Evolutionary conservation across 2,888 invertebrate genomes (phyloP).

Genomic region (Nomada ruficornis): DNA sequence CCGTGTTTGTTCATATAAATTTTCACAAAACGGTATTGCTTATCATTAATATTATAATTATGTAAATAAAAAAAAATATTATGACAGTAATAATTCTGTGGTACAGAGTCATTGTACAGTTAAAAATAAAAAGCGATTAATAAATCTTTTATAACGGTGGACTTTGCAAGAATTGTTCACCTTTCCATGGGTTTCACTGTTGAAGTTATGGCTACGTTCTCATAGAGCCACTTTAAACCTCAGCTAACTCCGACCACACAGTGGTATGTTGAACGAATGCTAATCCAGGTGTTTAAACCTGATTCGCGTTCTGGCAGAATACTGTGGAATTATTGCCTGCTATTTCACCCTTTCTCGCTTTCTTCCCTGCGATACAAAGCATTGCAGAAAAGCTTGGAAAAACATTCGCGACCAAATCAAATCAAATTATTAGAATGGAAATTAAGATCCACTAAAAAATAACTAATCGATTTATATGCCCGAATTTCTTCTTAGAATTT

Average conservation of each 20-base stretch:
- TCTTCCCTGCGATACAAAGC: not conserved
- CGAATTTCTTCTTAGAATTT: too few species aligned
- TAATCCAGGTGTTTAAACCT: conserved; percentile 58
- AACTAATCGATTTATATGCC: too few species aligned
- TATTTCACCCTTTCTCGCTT: conserved; percentile 12
- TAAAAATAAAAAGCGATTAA: too few species aligned
- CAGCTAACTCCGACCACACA: conserved; percentile 41
- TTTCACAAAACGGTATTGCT: too few species aligned
- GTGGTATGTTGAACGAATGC: conserved; percentile 51
- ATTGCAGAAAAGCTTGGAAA: not conserved
- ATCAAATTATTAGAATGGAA: not conserved
- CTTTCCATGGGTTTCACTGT: not conserved
- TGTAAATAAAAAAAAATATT: too few species aligned
- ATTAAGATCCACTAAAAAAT: too few species aligned
- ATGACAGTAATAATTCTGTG: too few species aligned
- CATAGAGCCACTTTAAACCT: conserved; percentile 55
- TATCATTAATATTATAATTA: too few species aligned
- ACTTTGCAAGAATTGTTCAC: too few species aligned
- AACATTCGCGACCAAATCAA: not conserved
- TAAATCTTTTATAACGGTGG: too few species aligned
- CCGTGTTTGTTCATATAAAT: too few species aligned
- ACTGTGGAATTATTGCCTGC: conserved; percentile 48
- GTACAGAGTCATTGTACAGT: too few species aligned
- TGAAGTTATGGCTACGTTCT: conserved; percentile 22
- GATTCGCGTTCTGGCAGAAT: conserved; percentile 32